Evolutionary conservation across 2,113 vertebrate genomes (phyloP).

Genomic region (Sander lucioperca): DNA sequence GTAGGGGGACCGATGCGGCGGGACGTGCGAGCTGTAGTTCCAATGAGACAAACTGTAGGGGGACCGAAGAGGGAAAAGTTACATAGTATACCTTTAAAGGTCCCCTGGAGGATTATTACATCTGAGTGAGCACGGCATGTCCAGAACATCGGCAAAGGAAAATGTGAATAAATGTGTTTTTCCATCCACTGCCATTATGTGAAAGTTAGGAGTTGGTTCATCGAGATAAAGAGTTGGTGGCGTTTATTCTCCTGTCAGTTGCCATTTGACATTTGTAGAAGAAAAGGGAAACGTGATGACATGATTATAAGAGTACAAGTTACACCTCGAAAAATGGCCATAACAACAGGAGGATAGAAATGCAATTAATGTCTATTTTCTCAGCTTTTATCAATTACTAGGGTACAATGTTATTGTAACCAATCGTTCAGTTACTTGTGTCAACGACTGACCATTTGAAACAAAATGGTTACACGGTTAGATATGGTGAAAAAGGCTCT

Average conservation of each 20-base stretch:
- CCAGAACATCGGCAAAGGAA: constrained; percentile 7
- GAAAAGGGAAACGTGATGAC: not conserved
- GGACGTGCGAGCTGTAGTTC: too few species aligned
- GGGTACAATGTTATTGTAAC: not conserved
- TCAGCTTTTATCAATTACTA: not conserved
- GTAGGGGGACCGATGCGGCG: too few species aligned
- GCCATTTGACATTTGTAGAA: not conserved
- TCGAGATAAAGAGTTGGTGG: not conserved
- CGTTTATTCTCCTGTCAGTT: not conserved
- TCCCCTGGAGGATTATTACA: constrained; percentile 30
- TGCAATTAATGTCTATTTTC: not conserved
- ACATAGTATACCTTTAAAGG: constrained; percentile 12
- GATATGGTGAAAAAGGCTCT: not conserved
- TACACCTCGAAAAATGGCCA: too few species aligned
- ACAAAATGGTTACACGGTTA: not conserved
- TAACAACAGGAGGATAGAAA: not conserved
- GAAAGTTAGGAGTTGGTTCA: not conserved
- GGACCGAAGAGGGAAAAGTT: too few species aligned
- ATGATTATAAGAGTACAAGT: not conserved
- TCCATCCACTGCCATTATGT: not conserved
- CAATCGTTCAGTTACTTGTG: not conserved
- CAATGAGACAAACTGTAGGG: too few species aligned
- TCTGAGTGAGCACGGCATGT: not conserved
- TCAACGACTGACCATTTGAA: not conserved
- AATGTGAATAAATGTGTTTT: not conserved